Percentiles rank a stretch among this genome's conserved stretches.
These are phyloP conservation scores for Beris morrisii DNA, from an alignment of 2,888 invertebrate species.

Conservation along the genomic window DNA sequence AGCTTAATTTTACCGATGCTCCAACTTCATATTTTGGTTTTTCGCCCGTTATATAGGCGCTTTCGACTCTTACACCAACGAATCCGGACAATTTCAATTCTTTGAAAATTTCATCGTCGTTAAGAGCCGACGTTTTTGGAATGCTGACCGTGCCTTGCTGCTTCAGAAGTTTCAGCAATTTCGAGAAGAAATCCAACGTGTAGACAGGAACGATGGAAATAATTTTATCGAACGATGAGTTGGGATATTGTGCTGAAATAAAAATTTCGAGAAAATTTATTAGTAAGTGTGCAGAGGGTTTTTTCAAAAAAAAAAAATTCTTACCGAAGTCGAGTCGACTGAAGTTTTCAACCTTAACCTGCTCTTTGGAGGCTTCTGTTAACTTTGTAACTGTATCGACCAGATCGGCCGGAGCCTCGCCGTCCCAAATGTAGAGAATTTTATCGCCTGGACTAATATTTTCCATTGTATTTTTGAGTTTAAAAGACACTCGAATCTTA, in stretches of 20 bases:
- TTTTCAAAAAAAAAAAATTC: constrained; percentile 37
- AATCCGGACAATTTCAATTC: constrained; percentile 69
- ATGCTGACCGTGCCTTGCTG: constrained; percentile 65
- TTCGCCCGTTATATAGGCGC: constrained; percentile 56
- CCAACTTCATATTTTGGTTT: constrained; percentile 76
- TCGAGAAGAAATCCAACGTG: constrained; percentile 57
- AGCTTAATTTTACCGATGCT: constrained; percentile 63
- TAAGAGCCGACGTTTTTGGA: constrained; percentile 54
- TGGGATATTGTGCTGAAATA: constrained; percentile 59
- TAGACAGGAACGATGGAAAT: constrained; percentile 57
- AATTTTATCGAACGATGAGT: constrained; percentile 62
- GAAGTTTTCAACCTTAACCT: constrained; percentile 63
- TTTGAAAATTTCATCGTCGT: constrained; percentile 55
- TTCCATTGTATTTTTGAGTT: constrained; percentile 46
- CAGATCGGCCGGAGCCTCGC: constrained; percentile 57
- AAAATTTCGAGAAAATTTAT: neutral
- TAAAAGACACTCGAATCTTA: neutral
- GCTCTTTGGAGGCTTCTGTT: constrained; percentile 58
- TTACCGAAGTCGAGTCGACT: constrained; percentile 64
- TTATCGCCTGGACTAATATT: constrained; percentile 56
- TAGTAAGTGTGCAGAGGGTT: neutral
- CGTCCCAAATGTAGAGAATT: constrained; percentile 64
- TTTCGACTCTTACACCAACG: constrained; percentile 50
- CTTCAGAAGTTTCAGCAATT: constrained; percentile 64
- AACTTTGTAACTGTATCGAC: constrained; percentile 60